Percentiles rank a stretch among this genome's conserved stretches.
Conservation (phyloP, 2,797 vertebrate species). For the Malurus leucopterus region DNA sequence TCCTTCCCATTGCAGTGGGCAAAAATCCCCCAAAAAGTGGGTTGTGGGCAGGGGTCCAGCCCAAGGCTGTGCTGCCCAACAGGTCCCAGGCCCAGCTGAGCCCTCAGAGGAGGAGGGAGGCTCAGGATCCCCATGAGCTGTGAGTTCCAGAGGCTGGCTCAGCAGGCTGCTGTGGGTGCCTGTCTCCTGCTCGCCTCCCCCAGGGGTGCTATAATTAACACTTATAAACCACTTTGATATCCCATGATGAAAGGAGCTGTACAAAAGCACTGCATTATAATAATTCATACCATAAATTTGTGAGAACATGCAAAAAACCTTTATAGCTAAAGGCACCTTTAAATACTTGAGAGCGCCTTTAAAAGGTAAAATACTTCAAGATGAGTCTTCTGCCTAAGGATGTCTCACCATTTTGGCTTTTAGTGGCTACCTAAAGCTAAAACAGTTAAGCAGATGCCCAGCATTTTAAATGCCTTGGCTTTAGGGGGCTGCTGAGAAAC, state of each 20-base stretch:
- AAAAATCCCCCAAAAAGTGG: background rate
- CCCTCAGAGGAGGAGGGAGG: background rate
- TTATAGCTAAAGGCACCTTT: slow-evolving; percentile 56
- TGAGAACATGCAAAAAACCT: slow-evolving; percentile 49
- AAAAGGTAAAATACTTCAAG: slow-evolving; percentile 37
- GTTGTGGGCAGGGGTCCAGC: fast-evolving
- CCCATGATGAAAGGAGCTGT: slow-evolving; percentile 47
- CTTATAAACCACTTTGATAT: slow-evolving; percentile 54
- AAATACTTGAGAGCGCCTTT: slow-evolving; percentile 36
- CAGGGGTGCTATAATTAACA: slow-evolving; percentile 40
- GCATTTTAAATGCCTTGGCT: slow-evolving; percentile 1
- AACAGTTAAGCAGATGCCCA: background rate
- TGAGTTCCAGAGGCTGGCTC: background rate
- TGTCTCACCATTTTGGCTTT: slow-evolving; percentile 11
- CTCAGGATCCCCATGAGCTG: background rate
- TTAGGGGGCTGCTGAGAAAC: background rate
- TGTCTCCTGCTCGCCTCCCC: background rate
- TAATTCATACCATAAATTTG: slow-evolving; percentile 44
- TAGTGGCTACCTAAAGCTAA: slow-evolving; percentile 13
- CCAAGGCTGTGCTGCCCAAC: background rate
- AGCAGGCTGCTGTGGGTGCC: background rate
- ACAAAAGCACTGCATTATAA: slow-evolving; percentile 29
- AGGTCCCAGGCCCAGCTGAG: background rate
- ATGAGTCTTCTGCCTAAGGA: slow-evolving; percentile 10
- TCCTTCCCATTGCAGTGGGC: too few relatives aligned